Base-by-base conservation (phyloP, 2,888 invertebrate species). In the Stratiomys singularior region DNA sequence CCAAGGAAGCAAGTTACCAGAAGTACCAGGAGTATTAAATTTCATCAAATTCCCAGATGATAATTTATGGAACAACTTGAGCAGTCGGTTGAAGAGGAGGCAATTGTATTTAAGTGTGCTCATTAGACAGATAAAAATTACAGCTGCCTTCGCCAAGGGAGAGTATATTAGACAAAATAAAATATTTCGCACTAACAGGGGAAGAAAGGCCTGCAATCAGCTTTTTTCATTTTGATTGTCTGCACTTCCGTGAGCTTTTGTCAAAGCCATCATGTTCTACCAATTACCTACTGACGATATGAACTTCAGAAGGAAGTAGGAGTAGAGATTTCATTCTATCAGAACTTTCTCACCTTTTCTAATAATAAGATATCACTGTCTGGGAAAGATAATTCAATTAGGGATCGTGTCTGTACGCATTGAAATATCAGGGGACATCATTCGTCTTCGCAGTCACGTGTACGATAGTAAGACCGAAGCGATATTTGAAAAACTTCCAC, bases 11-110 rank as follows among this genome's bases (percentile, higher is more conserved):
- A 56, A 72, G 52, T 58, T 46, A 58, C n/a, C 1, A 30, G n/a
- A n/a, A 63, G 69, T 79, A 78, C 80, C 80, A 80, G 78, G 80
- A 78, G 77, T 79, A 80, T 80, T 74, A 78, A 77, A 79, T 80
- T 80, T 78, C 80, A 78, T 77, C 77, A 78, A 80, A 78, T 78
- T 76, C 77, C 77, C 60, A 76, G 63, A 60, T 77, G 79, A 77
- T 74, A 77, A 63, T 77, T 78, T 72, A 76, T 44, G 60, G 76
- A 76, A 77, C 77, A 77, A 58, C 64, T 77, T 79, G 66, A 66
- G 37, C 18, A 30, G 37, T 66, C 44, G 44, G n/a, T 9, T 37
- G 7, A n/a, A 21, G 4, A 60, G 11, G 11, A 60, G 21, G 21
- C 66, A 30, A 37, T 66, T 66, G 66, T 30, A 37, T 37, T 66